A percentile compares a stretch with the other conserved stretches of the same genome.
phyloP scores from a whole-genome alignment of 37 sponge, comb jelly and placozoan genomes.

The Petrosia ficiformis region DNA sequence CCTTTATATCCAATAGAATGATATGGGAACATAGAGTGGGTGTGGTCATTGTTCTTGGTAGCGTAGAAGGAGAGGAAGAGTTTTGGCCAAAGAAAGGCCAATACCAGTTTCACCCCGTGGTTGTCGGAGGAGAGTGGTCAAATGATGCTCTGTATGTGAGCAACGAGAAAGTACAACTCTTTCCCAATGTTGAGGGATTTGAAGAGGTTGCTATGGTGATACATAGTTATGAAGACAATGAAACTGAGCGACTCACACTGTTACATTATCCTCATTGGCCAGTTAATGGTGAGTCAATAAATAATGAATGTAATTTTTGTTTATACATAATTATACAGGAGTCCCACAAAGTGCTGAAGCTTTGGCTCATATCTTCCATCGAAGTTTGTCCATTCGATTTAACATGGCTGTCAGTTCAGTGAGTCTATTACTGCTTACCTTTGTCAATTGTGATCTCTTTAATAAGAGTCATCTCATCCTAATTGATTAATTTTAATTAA shows the following conservation, averaged over 20 bases:
- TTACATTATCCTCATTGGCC: background rate
- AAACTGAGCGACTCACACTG: background rate
- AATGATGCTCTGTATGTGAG: slow-evolving; percentile 33
- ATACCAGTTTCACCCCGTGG: slow-evolving; percentile 15
- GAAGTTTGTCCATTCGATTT: background rate
- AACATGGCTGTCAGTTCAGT: slow-evolving; percentile 6
- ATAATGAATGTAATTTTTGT: background rate
- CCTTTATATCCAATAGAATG: slow-evolving; percentile 6
- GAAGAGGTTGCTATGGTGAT: background rate
- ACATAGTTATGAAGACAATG: background rate
- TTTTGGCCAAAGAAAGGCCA: slow-evolving; percentile 35
- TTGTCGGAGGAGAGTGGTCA: slow-evolving; percentile 22
- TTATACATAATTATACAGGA: background rate
- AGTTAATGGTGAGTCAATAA: background rate
- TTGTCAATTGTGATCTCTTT: too few species aligned
- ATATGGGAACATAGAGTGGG: slow-evolving; percentile 53
- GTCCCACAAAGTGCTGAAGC: slow-evolving; percentile 6
- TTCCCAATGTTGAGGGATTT: background rate
- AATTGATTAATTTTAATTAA: too few species aligned
- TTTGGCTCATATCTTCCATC: slow-evolving; percentile 7
- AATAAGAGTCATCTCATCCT: too few species aligned
- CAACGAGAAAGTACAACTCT: background rate
- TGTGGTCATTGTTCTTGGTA: slow-evolving; percentile 21
- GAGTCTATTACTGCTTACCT: too few species aligned
- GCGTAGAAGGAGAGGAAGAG: slow-evolving; percentile 18